Conservation (phyloP, 2,888 invertebrate species). For the Epsilonema sp. region DNA sequence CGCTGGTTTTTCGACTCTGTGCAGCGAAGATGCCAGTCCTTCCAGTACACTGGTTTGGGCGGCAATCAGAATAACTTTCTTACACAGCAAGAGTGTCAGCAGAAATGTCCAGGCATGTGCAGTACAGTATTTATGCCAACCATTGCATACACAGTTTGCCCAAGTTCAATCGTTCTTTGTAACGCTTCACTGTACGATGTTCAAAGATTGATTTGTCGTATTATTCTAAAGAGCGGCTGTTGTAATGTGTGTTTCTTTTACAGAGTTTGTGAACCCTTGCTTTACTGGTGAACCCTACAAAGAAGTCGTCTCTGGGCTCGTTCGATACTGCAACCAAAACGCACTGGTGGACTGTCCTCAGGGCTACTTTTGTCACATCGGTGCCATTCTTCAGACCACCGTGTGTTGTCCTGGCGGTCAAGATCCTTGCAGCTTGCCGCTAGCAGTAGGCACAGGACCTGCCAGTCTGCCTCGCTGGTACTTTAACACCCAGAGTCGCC, state of each 20-base stretch:
- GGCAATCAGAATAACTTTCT: conserved; percentile 10
- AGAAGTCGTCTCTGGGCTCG: not conserved
- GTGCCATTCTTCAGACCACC: conserved; percentile 2
- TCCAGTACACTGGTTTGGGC: conserved; percentile 8
- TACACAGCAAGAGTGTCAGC: conserved; percentile 7
- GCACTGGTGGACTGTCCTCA: conserved; percentile 3
- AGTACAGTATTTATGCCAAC: not conserved
- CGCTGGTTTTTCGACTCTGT: conserved; percentile 5
- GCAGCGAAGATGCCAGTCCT: not conserved
- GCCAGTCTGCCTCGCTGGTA: conserved; percentile 7
- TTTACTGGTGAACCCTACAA: conserved; percentile 19
- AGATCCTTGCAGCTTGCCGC: conserved; percentile 5
- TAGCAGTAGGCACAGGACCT: conserved; percentile 4
- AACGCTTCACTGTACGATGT: no score
- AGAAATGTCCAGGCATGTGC: conserved; percentile 8
- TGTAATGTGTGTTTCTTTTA: no score
- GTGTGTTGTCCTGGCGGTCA: conserved; percentile 9
- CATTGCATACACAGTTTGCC: no score
- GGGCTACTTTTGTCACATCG: conserved; percentile 8
- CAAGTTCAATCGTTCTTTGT: no score
- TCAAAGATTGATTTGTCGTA: no score
- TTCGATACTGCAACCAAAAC: conserved; percentile 3
- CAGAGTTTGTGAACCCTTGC: conserved; percentile 22
- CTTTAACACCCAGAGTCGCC: conserved; percentile 1
- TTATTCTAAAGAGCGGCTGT: no score